A percentile compares a stretch with the other conserved stretches of the same genome.
These are phyloP conservation scores for Eupristina koningsbergeri DNA, from an alignment of 1,140 invertebrate genomes.

Conservation along the genomic window DNA sequence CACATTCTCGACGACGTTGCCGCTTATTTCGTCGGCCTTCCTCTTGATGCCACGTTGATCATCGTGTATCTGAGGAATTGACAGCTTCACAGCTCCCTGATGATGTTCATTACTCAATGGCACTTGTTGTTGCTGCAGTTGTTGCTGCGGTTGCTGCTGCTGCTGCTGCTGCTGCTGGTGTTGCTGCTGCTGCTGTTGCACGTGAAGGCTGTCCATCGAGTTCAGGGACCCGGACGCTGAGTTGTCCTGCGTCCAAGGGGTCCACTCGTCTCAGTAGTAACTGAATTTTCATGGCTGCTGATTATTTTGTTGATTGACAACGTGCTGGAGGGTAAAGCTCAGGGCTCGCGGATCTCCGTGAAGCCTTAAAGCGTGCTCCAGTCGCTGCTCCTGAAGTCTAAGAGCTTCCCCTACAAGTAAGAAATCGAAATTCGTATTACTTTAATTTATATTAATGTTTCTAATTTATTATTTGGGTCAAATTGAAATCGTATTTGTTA, in stretches of 20 bases:
- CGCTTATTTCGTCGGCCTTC: conserved; percentile 69
- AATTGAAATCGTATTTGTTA: no score
- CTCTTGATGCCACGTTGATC: conserved; percentile 67
- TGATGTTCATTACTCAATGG: conserved; percentile 61
- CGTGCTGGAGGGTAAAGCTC: conserved; percentile 78
- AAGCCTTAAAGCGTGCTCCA: conserved; percentile 86
- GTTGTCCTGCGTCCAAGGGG: conserved; percentile 69
- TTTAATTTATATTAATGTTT: not conserved
- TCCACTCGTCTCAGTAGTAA: conserved; percentile 77
- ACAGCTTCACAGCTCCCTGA: conserved; percentile 55
- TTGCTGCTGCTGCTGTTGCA: conserved; percentile 55
- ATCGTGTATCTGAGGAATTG: conserved; percentile 59
- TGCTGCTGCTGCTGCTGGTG: conserved; percentile 61
- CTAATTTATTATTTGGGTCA: not conserved
- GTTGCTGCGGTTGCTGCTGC: conserved; percentile 57
- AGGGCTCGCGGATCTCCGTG: conserved; percentile 80
- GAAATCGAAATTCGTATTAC: not conserved
- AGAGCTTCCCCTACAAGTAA: conserved; percentile 77
- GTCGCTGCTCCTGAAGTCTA: conserved; percentile 83
- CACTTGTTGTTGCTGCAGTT: conserved; percentile 61
- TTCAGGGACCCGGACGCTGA: conserved; percentile 56
- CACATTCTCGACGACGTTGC: conserved; percentile 60
- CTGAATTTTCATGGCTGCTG: conserved; percentile 78
- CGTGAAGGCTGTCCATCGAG: conserved; percentile 59
- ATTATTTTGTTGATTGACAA: conserved; percentile 75